Conservation (phyloP, 2,113 vertebrate genomes). For the Choloepus hoffmanni region DNA sequence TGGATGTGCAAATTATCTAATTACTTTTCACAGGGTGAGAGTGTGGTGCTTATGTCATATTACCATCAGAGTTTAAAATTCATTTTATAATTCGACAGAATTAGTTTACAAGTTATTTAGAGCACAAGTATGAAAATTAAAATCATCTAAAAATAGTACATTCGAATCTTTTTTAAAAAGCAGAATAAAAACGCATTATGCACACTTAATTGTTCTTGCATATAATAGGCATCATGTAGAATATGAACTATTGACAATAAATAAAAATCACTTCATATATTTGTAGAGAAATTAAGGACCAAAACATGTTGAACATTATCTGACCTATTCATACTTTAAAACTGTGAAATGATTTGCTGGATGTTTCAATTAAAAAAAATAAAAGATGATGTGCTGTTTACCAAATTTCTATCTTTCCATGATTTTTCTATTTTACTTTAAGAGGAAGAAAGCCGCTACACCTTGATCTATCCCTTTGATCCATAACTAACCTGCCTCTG, state of each 20-base stretch:
- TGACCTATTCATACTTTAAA: conserved; percentile 43
- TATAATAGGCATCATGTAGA: neutral
- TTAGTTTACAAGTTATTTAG: conserved; percentile 49
- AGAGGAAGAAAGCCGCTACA: conserved; percentile 73
- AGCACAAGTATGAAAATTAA: conserved; percentile 51
- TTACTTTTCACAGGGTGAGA: neutral
- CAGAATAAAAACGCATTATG: conserved; percentile 1
- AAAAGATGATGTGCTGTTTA: conserved; percentile 29
- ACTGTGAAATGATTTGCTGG: neutral
- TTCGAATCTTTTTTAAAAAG: conserved; percentile 13
- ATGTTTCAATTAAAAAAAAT: neutral
- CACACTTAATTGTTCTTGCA: neutral
- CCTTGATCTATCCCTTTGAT: conserved; percentile 75
- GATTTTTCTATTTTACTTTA: conserved; percentile 68
- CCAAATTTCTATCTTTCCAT: conserved; percentile 34
- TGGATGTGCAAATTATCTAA: neutral
- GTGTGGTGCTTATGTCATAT: neutral
- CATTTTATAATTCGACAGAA: conserved; percentile 19
- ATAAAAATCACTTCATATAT: neutral
- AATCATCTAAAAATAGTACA: neutral
- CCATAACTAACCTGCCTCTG: conserved; percentile 91
- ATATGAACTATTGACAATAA: conserved; percentile 29
- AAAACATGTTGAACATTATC: conserved; percentile 14
- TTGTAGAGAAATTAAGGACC: conserved; percentile 46
- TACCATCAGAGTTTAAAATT: conserved; percentile 1